Conservation (phyloP, 2,797 vertebrate species). For the Pangasius macronema region DNA sequence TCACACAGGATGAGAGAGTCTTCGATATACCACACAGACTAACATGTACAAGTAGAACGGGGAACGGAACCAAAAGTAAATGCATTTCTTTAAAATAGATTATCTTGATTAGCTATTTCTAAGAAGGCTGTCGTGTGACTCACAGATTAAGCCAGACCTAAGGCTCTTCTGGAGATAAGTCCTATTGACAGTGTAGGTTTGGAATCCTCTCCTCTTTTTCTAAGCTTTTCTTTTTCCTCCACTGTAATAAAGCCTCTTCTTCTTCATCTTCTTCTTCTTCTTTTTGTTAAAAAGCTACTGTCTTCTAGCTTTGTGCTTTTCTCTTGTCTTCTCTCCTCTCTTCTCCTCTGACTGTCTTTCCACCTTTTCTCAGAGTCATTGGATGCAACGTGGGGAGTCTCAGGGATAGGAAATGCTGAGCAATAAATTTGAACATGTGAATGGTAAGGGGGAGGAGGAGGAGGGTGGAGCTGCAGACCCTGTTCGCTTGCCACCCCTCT, state of each 20-base stretch:
- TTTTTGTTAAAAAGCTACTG: neutral
- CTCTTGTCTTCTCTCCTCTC: neutral
- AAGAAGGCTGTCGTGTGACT: neutral
- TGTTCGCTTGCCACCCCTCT: conserved; percentile 70
- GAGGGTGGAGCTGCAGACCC: conserved; percentile 71
- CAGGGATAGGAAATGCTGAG: conserved; percentile 75
- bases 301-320: neutral
- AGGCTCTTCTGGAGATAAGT: neutral
- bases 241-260: neutral
- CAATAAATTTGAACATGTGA: conserved; percentile 79
- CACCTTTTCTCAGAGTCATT: conserved; percentile 43
- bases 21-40: conserved; percentile 45
- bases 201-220: neutral
- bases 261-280: neutral
- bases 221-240: conserved; percentile 13
- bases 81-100: conserved; percentile 60
- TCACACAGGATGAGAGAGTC: conserved; percentile 55
- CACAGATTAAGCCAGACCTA: neutral
- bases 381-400: conserved; percentile 81
- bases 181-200: neutral
- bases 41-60: neutral
- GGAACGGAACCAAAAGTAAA: neutral
- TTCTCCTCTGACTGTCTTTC: conserved; percentile 1
- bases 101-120: conserved; percentile 18
- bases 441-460: conserved; percentile 53